These are phyloP conservation scores for Ormyrus pomaceus DNA, from an alignment of 2,888 invertebrate genomes.

Conservation along the genomic window DNA sequence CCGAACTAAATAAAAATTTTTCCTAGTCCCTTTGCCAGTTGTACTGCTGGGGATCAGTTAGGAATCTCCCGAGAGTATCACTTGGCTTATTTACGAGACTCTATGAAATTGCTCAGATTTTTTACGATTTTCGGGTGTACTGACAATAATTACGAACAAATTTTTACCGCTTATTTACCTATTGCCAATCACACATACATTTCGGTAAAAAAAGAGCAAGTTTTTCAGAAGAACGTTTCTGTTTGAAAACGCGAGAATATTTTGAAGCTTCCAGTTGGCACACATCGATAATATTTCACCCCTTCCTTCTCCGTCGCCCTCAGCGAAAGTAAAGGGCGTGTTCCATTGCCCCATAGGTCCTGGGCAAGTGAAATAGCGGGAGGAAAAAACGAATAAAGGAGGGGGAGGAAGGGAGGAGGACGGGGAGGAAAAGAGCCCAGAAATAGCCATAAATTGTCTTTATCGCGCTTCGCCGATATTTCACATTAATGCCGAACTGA, in stretches of 20 bases:
- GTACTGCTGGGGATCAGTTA: neutral
- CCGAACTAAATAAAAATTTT: slow-evolving; percentile 49
- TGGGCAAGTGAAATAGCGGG: slow-evolving; percentile 1
- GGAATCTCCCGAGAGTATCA: too few species aligned
- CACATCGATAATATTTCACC: slow-evolving; percentile 22
- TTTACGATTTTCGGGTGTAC: too few species aligned
- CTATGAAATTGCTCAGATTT: too few species aligned
- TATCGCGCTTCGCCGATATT: slow-evolving; percentile 53
- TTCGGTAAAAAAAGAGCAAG: too few species aligned
- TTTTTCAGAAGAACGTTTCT: too few species aligned
- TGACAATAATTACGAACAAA: too few species aligned
- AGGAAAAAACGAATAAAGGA: neutral
- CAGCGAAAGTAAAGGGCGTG: slow-evolving; percentile 2
- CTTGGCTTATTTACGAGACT: too few species aligned
- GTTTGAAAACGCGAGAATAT: too few species aligned
- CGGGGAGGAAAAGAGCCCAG: slow-evolving; percentile 36
- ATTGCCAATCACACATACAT: too few species aligned
- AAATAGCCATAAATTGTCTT: slow-evolving; percentile 56
- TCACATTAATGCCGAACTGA: slow-evolving; percentile 58
- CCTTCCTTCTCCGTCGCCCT: neutral
- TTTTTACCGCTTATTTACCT: too few species aligned
- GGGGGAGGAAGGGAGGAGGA: neutral
- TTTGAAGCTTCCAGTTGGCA: neutral
- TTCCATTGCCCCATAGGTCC: neutral
- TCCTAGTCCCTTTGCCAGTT: slow-evolving; percentile 26